Conservation (phyloP, 2,888 invertebrate species). For the Dasysyrphus albostriatus region DNA sequence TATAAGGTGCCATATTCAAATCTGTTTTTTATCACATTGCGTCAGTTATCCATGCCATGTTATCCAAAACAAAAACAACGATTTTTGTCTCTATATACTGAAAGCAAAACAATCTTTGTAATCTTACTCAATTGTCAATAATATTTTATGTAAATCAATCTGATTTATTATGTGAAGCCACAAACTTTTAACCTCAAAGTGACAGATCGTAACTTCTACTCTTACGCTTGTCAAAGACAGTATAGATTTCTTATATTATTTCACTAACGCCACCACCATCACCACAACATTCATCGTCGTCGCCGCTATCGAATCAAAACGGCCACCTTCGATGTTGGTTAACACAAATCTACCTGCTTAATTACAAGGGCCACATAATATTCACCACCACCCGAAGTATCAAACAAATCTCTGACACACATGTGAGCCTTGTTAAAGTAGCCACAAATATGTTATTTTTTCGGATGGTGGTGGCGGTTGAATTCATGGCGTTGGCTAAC, state of each 20-base stretch:
- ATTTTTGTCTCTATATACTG: background rate
- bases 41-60: no score
- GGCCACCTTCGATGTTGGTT: slow-evolving; percentile 45
- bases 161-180: slow-evolving; percentile 33
- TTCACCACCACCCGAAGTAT: background rate
- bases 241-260: slow-evolving; percentile 9
- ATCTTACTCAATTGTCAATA: slow-evolving; percentile 6
- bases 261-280: slow-evolving; percentile 25
- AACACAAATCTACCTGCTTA: slow-evolving; percentile 61
- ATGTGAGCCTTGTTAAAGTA: slow-evolving; percentile 62
- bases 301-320: slow-evolving; percentile 9
- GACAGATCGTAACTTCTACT: slow-evolving; percentile 34
- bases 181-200: slow-evolving; percentile 34
- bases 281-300: slow-evolving; percentile 17
- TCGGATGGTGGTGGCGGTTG: slow-evolving; percentile 30
- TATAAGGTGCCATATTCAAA: no score
- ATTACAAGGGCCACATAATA: slow-evolving; percentile 58
- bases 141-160: slow-evolving; percentile 18
- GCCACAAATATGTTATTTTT: slow-evolving; percentile 67
- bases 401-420: slow-evolving; percentile 55
- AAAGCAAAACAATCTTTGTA: background rate
- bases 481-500: slow-evolving; percentile 55
- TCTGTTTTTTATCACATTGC: no score
- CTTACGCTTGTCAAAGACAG: slow-evolving; percentile 35
- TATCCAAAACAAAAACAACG: background rate